phyloP scores from a whole-genome alignment of 2,888 invertebrate species.

The Campopleginae sp. region DNA sequence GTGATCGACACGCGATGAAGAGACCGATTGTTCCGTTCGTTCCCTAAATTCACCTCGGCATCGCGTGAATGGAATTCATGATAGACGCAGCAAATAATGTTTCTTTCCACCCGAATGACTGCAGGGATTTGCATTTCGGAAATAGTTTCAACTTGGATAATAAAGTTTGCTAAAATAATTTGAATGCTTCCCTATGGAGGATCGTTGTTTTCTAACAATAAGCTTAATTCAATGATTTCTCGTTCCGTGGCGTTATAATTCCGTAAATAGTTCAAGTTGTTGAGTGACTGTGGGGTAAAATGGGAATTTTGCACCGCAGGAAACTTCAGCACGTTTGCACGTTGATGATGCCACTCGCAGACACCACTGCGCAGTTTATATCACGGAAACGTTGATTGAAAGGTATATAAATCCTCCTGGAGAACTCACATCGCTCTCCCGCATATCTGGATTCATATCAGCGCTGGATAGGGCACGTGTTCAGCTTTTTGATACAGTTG shows the following conservation, averaged over 20 bases:
- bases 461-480: slow-evolving; percentile 1
- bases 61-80: slow-evolving; percentile 13
- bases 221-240: neutral
- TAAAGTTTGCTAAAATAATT: neutral
- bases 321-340: slow-evolving; percentile 2
- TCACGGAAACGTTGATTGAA: slow-evolving; percentile 27
- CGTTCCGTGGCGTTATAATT: neutral
- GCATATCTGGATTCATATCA: slow-evolving; percentile 12
- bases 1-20: slow-evolving; percentile 54
- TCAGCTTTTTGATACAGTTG: neutral
- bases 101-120: neutral
- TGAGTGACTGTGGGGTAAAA: neutral
- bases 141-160: neutral
- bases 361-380: slow-evolving; percentile 11
- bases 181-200: neutral
- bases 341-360: slow-evolving; percentile 17
- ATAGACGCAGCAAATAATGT: neutral
- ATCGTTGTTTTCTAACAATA: neutral
- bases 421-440: neutral
- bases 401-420: slow-evolving; percentile 17
- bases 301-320: neutral
- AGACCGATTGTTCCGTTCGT: slow-evolving; percentile 1
- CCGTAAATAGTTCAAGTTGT: neutral
- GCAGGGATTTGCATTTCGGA: neutral
- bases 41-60: slow-evolving; percentile 11